Evolutionary conservation across 2,113 vertebrate species (phyloP).

Genomic region (Artemisiospiza belli): DNA sequence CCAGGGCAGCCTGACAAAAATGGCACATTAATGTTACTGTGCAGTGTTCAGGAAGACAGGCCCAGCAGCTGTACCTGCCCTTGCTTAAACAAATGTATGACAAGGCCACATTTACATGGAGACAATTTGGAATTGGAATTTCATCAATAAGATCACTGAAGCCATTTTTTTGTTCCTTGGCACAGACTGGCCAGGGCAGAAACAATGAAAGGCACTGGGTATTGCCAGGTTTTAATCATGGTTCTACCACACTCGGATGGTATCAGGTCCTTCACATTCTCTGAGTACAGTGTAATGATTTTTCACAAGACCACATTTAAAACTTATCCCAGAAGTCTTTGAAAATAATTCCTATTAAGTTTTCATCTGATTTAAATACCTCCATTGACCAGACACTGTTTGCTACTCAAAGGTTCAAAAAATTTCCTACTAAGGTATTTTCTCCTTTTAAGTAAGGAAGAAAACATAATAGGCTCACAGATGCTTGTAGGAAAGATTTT

Average conservation of each 20-base stretch:
- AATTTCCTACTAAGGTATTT: not conserved
- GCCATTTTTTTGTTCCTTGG: not conserved
- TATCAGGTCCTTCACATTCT: not conserved
- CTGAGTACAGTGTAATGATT: not conserved
- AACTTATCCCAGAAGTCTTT: not conserved
- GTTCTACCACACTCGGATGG: not conserved
- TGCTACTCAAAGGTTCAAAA: not conserved
- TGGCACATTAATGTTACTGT: not conserved
- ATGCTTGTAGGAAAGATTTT: not conserved
- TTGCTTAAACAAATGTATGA: not conserved
- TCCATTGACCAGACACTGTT: not conserved
- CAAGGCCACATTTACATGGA: not conserved
- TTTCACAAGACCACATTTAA: constrained; percentile 2
- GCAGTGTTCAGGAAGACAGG: not conserved
- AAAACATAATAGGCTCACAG: not conserved
- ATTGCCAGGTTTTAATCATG: not conserved
- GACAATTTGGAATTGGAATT: not conserved
- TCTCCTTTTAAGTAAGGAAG: not conserved
- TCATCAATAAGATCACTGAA: not conserved
- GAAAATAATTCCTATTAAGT: not conserved
- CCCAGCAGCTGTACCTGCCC: not conserved
- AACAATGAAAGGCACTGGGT: not conserved
- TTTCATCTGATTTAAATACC: not conserved
- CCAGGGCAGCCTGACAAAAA: not conserved
- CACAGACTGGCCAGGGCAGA: not conserved